Base-by-base conservation (phyloP, 1,140 invertebrate genomes). In the Sycophila sp. region DNA sequence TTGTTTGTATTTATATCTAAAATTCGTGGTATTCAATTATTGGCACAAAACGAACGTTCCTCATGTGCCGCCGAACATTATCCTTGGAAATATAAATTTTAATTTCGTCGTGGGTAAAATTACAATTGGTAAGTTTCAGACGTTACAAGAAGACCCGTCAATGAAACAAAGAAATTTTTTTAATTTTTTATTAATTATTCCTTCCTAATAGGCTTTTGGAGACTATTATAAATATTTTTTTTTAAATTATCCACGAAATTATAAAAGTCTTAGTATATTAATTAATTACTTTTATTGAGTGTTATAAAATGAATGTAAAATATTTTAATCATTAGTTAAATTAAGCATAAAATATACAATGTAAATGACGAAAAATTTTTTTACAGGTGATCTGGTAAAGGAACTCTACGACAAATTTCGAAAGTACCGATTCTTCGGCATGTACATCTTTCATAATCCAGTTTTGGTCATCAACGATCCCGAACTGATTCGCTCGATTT, bases 371-470 rank as follows among this genome's bases (percentile, higher is more conserved):
- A n/a, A n/a, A n/a, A n/a, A n/a, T n/a, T n/a, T n/a, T n/a, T n/a
- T 58, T 15, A 78, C 70, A 78, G 40, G 74, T 71, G 66, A 28
- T 71, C 51, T 77, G 24, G 40, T 72, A 42, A 15, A 56, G 11
- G n/a, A 76, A 10, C 28, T 49, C 0, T 81, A 80, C 58, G 53
- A 69, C 3, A 53, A 73, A 42, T 74, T 64, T 38, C 78, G 79
- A 30, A 75, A 78, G 11, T 17, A 73, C 55, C 75, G 71, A 15
- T 76, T 75, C 42, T 75, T 80, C 53, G 89, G 88, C 11, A 71
- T 86, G 2, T 89, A 88, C 73, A 84, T 83, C 5, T 87, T 88
- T 55, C 83, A 81, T 15, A 78, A 83, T 63, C 88, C 87, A 5
- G 82, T 82, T 26, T 67, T 89, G 4, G 75, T 87, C 4, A 65